Conservation (phyloP, 1,140 invertebrate genomes). For the Globodera rostochiensis region DNA sequence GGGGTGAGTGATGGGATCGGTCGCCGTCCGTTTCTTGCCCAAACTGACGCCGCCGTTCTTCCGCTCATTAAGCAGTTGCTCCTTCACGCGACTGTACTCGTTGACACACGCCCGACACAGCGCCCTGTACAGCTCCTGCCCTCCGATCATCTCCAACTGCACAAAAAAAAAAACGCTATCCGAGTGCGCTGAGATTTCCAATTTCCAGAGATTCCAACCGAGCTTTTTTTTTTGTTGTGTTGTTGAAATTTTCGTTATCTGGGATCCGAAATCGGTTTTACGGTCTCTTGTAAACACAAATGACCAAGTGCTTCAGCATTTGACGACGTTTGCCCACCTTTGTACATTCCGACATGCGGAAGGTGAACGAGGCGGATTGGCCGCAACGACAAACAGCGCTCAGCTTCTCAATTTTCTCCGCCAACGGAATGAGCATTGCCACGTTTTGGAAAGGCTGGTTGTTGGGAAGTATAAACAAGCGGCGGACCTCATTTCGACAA, state of each 20-base stretch:
- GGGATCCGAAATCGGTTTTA: background rate
- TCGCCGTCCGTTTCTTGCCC: background rate
- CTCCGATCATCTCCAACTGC: conserved; percentile 73
- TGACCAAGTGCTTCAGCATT: background rate
- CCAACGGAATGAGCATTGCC: conserved; percentile 72
- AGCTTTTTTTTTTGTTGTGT: too few species aligned
- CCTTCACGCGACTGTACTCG: conserved; percentile 16
- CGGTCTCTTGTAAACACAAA: conserved; percentile 12
- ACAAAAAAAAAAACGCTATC: conserved; percentile 24
- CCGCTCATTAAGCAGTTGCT: background rate
- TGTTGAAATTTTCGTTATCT: too few species aligned
- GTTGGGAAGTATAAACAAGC: conserved; percentile 18
- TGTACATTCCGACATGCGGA: conserved; percentile 66
- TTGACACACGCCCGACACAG: conserved; percentile 71
- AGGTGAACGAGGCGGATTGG: conserved; percentile 72
- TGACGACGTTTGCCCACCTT: conserved; percentile 35
- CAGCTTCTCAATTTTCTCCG: conserved; percentile 73
- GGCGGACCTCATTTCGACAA: background rate
- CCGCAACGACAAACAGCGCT: conserved; percentile 74
- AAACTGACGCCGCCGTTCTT: background rate
- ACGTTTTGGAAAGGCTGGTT: conserved; percentile 71
- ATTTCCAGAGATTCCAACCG: too few species aligned
- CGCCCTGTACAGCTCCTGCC: conserved; percentile 72
- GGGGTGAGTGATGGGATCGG: background rate
- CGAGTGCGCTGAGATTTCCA: too few species aligned